phyloP scores from a whole-genome alignment of 2,797 vertebrate genomes.

The Chelonia mydas region DNA sequence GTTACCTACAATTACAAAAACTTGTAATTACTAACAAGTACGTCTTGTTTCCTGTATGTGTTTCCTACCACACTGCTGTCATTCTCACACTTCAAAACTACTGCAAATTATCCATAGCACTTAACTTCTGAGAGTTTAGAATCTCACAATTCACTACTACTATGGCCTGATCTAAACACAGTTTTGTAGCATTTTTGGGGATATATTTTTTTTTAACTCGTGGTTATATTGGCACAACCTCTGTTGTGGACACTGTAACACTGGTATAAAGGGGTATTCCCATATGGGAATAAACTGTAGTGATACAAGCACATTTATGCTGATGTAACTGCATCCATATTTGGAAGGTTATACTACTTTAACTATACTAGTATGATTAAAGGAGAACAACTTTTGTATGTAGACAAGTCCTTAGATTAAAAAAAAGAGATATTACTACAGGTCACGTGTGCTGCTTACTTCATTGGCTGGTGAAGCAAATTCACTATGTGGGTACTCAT shows the following conservation, averaged over 20 bases:
- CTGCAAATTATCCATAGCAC: slow-evolving; percentile 21
- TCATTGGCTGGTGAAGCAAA: background rate
- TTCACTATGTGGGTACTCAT: background rate
- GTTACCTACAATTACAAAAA: background rate
- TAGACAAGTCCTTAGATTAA: background rate
- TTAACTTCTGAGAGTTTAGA: background rate
- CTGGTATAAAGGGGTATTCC: slow-evolving; percentile 13
- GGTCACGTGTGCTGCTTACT: background rate
- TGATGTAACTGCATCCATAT: background rate
- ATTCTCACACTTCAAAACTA: slow-evolving; percentile 19
- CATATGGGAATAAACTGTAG: background rate
- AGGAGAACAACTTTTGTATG: background rate
- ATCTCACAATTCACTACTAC: background rate
- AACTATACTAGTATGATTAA: background rate
- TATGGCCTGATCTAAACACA: background rate
- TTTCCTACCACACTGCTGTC: background rate
- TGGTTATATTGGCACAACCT: background rate
- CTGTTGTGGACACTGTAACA: slow-evolving; percentile 24
- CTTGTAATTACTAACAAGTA: background rate
- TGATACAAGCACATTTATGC: background rate
- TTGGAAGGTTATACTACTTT: background rate
- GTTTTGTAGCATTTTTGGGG: slow-evolving; percentile 32
- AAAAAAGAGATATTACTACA: background rate
- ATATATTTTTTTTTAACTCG: slow-evolving; percentile 8
- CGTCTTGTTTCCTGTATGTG: background rate